phyloP scores from a whole-genome alignment of 2,113 vertebrate genomes.

The Furnarius figulus region DNA sequence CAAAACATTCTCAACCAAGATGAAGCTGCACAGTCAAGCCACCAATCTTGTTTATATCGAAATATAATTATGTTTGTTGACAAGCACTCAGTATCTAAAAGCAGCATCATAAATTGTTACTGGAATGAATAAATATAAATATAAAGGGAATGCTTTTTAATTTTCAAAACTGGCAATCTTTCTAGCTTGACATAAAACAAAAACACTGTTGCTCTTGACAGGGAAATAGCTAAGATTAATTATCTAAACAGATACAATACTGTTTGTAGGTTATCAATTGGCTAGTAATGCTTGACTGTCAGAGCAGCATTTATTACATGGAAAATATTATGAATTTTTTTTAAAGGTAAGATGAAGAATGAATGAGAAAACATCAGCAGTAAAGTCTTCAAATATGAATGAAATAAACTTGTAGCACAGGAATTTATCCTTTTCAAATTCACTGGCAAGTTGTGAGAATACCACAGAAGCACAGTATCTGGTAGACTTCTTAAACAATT shows the following conservation, averaged over 20 bases:
- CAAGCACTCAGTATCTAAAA: slow-evolving; percentile 87
- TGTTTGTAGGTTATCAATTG: slow-evolving; percentile 81
- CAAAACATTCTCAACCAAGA: slow-evolving; percentile 76
- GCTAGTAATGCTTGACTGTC: slow-evolving; percentile 78
- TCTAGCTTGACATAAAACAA: slow-evolving; percentile 81
- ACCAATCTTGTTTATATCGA: slow-evolving; percentile 95
- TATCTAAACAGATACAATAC: slow-evolving; percentile 81
- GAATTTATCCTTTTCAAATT: slow-evolving; percentile 8
- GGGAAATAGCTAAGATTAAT: slow-evolving; percentile 82
- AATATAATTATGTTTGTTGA: slow-evolving; percentile 93
- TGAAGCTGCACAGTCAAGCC: slow-evolving; percentile 76
- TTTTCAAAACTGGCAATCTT: slow-evolving; percentile 92
- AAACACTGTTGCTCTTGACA: slow-evolving; percentile 75
- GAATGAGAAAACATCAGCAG: slow-evolving; percentile 41
- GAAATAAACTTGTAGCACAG: slow-evolving; percentile 46
- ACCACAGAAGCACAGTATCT: not conserved
- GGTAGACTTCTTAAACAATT: not conserved
- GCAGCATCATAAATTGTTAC: slow-evolving; percentile 89
- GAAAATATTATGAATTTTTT: slow-evolving; percentile 66
- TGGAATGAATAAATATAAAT: slow-evolving; percentile 77
- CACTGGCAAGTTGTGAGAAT: slow-evolving; percentile 8
- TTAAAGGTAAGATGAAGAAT: slow-evolving; percentile 60
- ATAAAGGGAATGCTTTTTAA: slow-evolving; percentile 92
- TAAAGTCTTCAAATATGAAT: slow-evolving; percentile 54
- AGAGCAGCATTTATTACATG: slow-evolving; percentile 75